Evolutionary conservation across 2,888 invertebrate species (phyloP).

Genomic region (Himalopsyche tibetana): DNA sequence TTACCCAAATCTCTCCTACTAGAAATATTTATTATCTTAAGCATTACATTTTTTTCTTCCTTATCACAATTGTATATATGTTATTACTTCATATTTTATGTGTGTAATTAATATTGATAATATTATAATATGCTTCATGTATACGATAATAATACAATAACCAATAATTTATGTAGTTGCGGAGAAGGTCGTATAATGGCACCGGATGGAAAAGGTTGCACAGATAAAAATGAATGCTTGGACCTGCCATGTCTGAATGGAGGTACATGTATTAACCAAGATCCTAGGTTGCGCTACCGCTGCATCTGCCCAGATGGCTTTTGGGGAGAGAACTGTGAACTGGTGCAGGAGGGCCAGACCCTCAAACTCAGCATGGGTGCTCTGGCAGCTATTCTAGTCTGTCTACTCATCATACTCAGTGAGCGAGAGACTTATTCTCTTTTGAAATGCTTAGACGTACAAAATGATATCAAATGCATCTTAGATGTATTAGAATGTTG

Average conservation of each 20-base stretch:
- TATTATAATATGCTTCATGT: conserved; percentile 64
- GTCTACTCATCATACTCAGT: conserved; percentile 97
- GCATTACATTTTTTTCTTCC: conserved; percentile 17
- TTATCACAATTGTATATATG: conserved; percentile 6
- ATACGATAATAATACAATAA: conserved; percentile 56
- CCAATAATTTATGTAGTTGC: conserved; percentile 80
- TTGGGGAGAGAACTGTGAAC: conserved; percentile 96
- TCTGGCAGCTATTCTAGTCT: conserved; percentile 97
- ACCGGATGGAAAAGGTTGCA: conserved; percentile 93
- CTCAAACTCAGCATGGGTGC: conserved; percentile 98
- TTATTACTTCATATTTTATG: not conserved
- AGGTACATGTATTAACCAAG: conserved; percentile 93
- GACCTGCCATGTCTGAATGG: conserved; percentile 96
- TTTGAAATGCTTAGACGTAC: not conserved
- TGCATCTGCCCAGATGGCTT: conserved; percentile 95
- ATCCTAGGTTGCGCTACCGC: conserved; percentile 89
- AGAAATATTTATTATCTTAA: not conserved
- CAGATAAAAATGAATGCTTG: conserved; percentile 96
- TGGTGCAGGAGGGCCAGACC: conserved; percentile 95
- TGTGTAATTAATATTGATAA: conserved; percentile 50
- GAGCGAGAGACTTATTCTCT: conserved; percentile 75
- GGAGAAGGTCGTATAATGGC: conserved; percentile 95
- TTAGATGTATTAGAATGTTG: conserved; percentile 37
- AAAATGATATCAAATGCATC: not conserved
- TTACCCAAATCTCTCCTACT: conserved; percentile 48